phyloP scores from a whole-genome alignment of 2,113 vertebrate genomes.

The Larimichthys polyactis region DNA sequence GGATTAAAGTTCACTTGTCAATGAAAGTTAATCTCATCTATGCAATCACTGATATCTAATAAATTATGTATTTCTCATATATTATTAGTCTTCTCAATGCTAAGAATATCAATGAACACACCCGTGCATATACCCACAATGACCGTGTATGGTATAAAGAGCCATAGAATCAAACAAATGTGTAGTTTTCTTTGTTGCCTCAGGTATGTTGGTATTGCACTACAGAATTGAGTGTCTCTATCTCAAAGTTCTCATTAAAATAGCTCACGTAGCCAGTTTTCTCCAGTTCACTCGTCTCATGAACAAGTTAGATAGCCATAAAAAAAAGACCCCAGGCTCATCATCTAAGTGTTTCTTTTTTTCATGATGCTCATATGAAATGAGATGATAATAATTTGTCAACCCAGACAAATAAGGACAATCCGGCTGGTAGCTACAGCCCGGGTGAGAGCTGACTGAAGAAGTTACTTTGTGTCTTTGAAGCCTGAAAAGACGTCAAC shows the following conservation, averaged over 20 bases:
- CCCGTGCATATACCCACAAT: conserved; percentile 24
- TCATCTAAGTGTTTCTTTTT: conserved; percentile 51
- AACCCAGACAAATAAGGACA: conserved; percentile 54
- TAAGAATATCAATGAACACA: not conserved
- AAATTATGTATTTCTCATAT: conserved; percentile 13
- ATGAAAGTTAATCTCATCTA: not conserved
- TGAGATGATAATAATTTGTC: conserved; percentile 65
- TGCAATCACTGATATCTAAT: not conserved
- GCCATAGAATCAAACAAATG: conserved; percentile 59
- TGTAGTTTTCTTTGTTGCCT: conserved; percentile 47
- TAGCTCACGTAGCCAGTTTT: conserved; percentile 57
- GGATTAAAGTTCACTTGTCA: not conserved
- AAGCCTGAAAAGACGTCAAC: conserved; percentile 12
- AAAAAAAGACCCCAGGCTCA: conserved; percentile 60
- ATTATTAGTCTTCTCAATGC: not conserved
- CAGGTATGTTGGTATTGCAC: conserved; percentile 63
- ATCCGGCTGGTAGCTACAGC: conserved; percentile 18
- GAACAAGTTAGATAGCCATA: conserved; percentile 55
- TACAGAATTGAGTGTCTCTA: conserved; percentile 64
- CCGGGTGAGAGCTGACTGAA: conserved; percentile 20
- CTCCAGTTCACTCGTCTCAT: conserved; percentile 51
- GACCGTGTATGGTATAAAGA: conserved; percentile 65
- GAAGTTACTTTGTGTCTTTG: conserved; percentile 23
- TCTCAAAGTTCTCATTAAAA: conserved; percentile 76
- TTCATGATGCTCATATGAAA: conserved; percentile 61